phyloP scores from a whole-genome alignment of 2,113 vertebrate genomes.

The Oplegnathus fasciatus region DNA sequence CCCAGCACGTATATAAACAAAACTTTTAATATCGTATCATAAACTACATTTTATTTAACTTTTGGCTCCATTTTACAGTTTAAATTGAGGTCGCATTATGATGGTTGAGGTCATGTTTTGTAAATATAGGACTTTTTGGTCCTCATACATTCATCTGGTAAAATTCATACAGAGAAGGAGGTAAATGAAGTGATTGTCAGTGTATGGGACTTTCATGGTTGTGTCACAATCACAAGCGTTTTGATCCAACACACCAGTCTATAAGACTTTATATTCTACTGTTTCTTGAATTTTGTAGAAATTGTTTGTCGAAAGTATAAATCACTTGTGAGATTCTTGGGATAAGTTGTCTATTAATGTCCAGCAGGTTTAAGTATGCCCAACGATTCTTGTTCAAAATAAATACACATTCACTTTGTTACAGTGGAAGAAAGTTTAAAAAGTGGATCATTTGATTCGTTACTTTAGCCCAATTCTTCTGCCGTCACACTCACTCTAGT shows the following conservation, averaged over 20 bases:
- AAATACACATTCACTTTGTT: not conserved
- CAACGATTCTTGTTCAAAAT: too few relatives aligned
- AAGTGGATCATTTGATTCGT: too few relatives aligned
- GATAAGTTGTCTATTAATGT: not conserved
- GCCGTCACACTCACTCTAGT: not conserved
- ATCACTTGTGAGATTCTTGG: not conserved
- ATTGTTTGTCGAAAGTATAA: too few relatives aligned
- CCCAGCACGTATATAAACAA: not conserved
- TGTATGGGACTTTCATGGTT: not conserved
- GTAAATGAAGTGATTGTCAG: not conserved
- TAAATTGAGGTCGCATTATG: not conserved
- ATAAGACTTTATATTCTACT: not conserved
- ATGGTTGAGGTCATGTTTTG: not conserved
- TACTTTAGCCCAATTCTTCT: not conserved
- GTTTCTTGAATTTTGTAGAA: not conserved
- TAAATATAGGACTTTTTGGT: not conserved
- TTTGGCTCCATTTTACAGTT: not conserved
- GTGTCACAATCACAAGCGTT: too few relatives aligned
- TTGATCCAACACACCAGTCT: not conserved
- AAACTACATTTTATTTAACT: not conserved
- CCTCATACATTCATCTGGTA: not conserved
- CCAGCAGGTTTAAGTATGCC: not conserved
- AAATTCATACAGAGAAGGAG: not conserved
- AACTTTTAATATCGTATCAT: not conserved
- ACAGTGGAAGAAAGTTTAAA: not conserved